phyloP scores from a whole-genome alignment of 1,140 invertebrate species.

The Parapsyche elsis region DNA sequence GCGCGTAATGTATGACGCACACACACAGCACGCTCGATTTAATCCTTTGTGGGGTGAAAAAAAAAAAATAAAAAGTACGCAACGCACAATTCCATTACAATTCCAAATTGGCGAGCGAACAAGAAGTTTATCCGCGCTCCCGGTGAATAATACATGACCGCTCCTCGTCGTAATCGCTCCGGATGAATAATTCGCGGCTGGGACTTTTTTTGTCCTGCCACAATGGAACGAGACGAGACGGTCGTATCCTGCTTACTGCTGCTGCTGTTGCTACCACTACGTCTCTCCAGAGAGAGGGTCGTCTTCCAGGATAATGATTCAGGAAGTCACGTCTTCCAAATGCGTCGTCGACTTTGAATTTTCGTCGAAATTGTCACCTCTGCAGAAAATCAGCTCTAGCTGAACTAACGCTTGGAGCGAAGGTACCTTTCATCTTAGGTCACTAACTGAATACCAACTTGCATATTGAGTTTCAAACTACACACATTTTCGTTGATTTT shows the following conservation, averaged over 20 bases:
- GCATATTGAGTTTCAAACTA: too few relatives aligned
- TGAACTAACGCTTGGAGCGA: too few relatives aligned
- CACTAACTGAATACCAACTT: too few relatives aligned
- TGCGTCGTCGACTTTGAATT: too few relatives aligned
- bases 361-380: too few relatives aligned
- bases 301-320: neutral
- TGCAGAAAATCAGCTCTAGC: too few relatives aligned
- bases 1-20: too few relatives aligned
- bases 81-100: slow-evolving; percentile 1
- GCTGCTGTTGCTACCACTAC: neutral
- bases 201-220: neutral
- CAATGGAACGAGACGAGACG: neutral
- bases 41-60: neutral
- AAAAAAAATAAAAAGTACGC: neutral
- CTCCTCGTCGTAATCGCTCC: neutral
- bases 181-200: neutral
- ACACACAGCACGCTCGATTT: neutral
- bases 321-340: neutral
- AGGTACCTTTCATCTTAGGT: too few relatives aligned
- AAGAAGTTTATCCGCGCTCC: slow-evolving; percentile 7
- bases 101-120: neutral
- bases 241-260: neutral
- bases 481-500: too few relatives aligned
- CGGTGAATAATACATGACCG: slow-evolving; percentile 3
- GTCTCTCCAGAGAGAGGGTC: neutral